A percentile compares a stretch with the other conserved stretches of the same genome.
phyloP scores from a whole-genome alignment of 2,797 vertebrate species.

The Muscicapa striata region DNA sequence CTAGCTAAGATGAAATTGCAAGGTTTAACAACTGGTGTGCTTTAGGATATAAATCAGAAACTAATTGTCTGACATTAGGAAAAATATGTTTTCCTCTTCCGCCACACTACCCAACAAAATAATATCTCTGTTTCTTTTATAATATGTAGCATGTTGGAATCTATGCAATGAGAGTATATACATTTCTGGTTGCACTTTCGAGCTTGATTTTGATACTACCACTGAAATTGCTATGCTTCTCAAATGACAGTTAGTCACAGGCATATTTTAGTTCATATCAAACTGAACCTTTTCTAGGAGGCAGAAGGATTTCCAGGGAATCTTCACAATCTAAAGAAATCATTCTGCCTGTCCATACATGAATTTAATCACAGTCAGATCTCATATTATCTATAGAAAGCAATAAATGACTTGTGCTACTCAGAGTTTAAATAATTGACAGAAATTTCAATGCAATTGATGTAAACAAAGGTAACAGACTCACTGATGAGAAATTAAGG shows the following conservation, averaged over 20 bases:
- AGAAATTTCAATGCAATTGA: slow-evolving; percentile 4
- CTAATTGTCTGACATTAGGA: slow-evolving; percentile 34
- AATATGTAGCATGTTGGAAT: neutral
- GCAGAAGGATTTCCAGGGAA: neutral
- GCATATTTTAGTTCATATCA: neutral
- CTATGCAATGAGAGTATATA: neutral
- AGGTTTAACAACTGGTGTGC: slow-evolving; percentile 8
- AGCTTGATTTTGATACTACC: neutral
- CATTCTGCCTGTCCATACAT: neutral
- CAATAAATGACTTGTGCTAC: neutral
- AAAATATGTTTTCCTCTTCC: neutral
- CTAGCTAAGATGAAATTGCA: neutral
- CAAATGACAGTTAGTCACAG: neutral
- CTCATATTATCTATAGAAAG: neutral
- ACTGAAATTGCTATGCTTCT: neutral
- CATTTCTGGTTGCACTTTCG: neutral
- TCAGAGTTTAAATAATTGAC: neutral
- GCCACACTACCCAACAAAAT: neutral
- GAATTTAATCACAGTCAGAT: neutral
- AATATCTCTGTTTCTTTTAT: neutral
- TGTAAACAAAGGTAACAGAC: neutral
- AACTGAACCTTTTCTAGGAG: neutral
- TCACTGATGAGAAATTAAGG: slow-evolving; percentile 6
- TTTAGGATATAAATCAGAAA: slow-evolving; percentile 56
- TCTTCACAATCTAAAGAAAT: neutral